phyloP scores from a whole-genome alignment of 2,113 vertebrate genomes.

The Tupaia tana region DNA sequence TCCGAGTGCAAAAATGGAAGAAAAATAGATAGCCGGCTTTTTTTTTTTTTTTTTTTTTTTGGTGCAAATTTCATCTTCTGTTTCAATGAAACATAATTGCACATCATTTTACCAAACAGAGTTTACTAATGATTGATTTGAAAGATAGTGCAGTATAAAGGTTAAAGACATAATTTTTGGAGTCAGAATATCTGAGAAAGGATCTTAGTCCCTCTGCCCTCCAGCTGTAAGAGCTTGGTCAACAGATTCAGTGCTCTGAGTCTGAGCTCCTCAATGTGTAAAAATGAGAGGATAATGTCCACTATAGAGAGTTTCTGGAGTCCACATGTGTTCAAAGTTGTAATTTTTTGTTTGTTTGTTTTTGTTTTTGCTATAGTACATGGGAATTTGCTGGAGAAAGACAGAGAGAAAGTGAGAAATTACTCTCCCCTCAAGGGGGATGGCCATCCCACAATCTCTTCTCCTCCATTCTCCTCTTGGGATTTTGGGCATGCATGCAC shows the following conservation, averaged over 20 bases:
- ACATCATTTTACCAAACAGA: not conserved
- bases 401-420: too few relatives aligned
- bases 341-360: not conserved
- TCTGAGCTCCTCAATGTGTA: not conserved
- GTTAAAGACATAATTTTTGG: not conserved
- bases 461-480: too few relatives aligned
- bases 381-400: too few relatives aligned
- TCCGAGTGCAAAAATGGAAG: not conserved
- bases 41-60: too few relatives aligned
- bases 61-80: not conserved
- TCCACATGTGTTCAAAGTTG: not conserved
- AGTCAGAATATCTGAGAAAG: not conserved
- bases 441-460: too few relatives aligned
- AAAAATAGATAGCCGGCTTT: not conserved
- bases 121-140: not conserved
- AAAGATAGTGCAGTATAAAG: not conserved
- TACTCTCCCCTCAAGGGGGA: too few relatives aligned
- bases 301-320: rapidly evolving
- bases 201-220: not conserved
- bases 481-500: too few relatives aligned
- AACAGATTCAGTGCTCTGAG: not conserved
- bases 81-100: not conserved
- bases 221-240: not conserved
- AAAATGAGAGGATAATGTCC: not conserved
- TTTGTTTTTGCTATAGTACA: too few relatives aligned